Evolutionary conservation across 2,113 vertebrate genomes (phyloP).

Genomic region (Thymallus thymallus): DNA sequence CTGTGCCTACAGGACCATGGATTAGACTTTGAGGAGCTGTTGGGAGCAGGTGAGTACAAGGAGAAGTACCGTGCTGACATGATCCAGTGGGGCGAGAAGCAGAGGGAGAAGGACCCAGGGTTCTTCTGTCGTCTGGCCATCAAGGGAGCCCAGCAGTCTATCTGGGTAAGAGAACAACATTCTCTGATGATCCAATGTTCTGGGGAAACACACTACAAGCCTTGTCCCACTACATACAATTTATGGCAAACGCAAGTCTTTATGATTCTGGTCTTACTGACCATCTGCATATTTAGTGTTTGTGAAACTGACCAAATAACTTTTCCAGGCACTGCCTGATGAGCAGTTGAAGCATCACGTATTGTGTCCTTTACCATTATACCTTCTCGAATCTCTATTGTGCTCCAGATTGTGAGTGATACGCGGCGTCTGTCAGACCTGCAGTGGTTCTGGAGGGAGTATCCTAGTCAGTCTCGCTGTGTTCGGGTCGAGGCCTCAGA

Average conservation of each 20-base stretch:
- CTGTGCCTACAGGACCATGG: slow-evolving; percentile 73
- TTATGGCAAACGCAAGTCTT: neutral
- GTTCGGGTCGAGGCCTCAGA: slow-evolving; percentile 80
- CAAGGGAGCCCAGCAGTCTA: slow-evolving; percentile 62
- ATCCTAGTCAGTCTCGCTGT: slow-evolving; percentile 59
- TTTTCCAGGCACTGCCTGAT: neutral
- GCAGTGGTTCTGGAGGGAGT: slow-evolving; percentile 79
- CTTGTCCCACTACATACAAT: neutral
- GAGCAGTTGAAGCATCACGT: neutral
- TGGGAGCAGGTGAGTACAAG: slow-evolving; percentile 84
- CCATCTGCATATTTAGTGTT: slow-evolving; percentile 1
- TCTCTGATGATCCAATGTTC: no score
- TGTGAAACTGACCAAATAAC: neutral
- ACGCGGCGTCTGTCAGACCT: slow-evolving; percentile 82
- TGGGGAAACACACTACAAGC: neutral
- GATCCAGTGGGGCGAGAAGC: slow-evolving; percentile 88
- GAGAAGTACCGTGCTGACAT: slow-evolving; percentile 81
- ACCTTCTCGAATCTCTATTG: neutral
- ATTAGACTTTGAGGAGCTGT: slow-evolving; percentile 78
- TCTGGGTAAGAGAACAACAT: slow-evolving; percentile 79
- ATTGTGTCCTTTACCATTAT: neutral
- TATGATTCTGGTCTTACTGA: neutral
- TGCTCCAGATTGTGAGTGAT: slow-evolving; percentile 85
- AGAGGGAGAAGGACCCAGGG: slow-evolving; percentile 73
- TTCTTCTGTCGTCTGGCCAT: slow-evolving; percentile 83